Percentiles rank a stretch among this genome's conserved stretches.
Conservation (phyloP, 2,888 invertebrate genomes). For the Nomada hirtipes region DNA sequence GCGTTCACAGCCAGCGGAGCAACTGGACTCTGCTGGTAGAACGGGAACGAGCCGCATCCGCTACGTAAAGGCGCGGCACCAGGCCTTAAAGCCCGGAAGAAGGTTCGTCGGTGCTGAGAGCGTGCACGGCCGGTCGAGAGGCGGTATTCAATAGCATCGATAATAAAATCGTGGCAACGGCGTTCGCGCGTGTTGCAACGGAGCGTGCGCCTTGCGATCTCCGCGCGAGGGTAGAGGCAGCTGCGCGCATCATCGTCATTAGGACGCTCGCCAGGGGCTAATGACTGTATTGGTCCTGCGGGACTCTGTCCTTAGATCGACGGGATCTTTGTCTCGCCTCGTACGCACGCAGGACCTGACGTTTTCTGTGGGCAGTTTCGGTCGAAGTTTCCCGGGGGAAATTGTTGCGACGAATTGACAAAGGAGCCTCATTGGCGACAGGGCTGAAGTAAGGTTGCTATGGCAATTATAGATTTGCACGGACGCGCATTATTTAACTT, state of each 20-base stretch:
- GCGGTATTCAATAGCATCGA: slow-evolving; percentile 67
- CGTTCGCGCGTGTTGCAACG: slow-evolving; percentile 30
- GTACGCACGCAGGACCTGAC: neutral
- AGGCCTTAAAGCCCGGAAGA: slow-evolving; percentile 73
- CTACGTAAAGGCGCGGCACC: slow-evolving; percentile 73
- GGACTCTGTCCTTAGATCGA: slow-evolving; percentile 40
- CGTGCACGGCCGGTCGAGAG: slow-evolving; percentile 35
- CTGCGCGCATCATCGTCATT: slow-evolving; percentile 61
- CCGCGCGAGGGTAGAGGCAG: slow-evolving; percentile 23
- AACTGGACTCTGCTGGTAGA: slow-evolving; percentile 72
- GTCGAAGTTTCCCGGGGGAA: too few relatives aligned
- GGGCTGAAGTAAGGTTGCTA: too few relatives aligned
- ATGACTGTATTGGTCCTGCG: slow-evolving; percentile 43
- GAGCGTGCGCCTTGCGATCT: slow-evolving; percentile 17
- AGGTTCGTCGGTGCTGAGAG: slow-evolving; percentile 65
- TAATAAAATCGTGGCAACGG: slow-evolving; percentile 70
- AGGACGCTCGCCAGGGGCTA: slow-evolving; percentile 44
- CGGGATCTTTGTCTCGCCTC: slow-evolving; percentile 25
- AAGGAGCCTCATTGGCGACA: too few relatives aligned
- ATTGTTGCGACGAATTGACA: too few relatives aligned
- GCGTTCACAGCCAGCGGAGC: slow-evolving; percentile 55
- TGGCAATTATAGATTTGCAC: too few relatives aligned
- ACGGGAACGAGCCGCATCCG: slow-evolving; percentile 80
- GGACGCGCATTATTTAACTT: too few relatives aligned
- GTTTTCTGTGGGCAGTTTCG: neutral